phyloP scores from a whole-genome alignment of 2,113 vertebrate species.

The Perognathus longimembris region DNA sequence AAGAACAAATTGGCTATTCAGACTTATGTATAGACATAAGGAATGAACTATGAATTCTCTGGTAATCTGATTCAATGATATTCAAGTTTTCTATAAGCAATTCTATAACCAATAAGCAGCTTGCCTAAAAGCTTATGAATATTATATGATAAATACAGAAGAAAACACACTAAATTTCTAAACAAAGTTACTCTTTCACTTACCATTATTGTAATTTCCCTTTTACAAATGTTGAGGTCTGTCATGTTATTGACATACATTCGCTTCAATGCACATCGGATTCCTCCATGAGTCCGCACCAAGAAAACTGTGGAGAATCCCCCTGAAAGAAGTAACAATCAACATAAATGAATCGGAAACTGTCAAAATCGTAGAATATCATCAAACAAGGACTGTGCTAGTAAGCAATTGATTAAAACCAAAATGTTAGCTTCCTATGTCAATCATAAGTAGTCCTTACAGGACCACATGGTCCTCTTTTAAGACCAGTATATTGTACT shows the following conservation, averaged over 20 bases:
- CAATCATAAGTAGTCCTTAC: not conserved
- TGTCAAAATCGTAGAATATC: slow-evolving; percentile 2
- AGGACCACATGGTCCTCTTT: not conserved
- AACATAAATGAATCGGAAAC: slow-evolving; percentile 47
- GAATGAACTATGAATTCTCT: not conserved
- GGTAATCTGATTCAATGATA: not conserved
- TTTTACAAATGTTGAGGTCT: slow-evolving; percentile 96
- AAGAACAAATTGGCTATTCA: not conserved
- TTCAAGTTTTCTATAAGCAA: slow-evolving; percentile 1
- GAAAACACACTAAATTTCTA: not conserved
- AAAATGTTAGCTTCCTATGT: not conserved
- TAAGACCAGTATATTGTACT: slow-evolving; percentile 12
- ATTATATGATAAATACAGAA: not conserved
- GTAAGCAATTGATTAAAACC: not conserved
- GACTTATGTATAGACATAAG: not conserved
- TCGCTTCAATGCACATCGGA: slow-evolving; percentile 95
- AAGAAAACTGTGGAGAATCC: slow-evolving; percentile 98
- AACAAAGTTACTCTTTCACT: slow-evolving; percentile 67
- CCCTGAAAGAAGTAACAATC: slow-evolving; percentile 84
- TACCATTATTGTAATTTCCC: slow-evolving; percentile 99
- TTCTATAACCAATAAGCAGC: not conserved
- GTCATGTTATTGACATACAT: slow-evolving; percentile 97
- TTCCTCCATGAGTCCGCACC: slow-evolving; percentile 93
- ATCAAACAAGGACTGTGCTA: not conserved
- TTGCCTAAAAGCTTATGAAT: slow-evolving; percentile 33